Percentiles rank a stretch among this genome's conserved stretches.
Conservation (phyloP, 2,888 invertebrate species). For the Lepidocyrtoides sp. region DNA sequence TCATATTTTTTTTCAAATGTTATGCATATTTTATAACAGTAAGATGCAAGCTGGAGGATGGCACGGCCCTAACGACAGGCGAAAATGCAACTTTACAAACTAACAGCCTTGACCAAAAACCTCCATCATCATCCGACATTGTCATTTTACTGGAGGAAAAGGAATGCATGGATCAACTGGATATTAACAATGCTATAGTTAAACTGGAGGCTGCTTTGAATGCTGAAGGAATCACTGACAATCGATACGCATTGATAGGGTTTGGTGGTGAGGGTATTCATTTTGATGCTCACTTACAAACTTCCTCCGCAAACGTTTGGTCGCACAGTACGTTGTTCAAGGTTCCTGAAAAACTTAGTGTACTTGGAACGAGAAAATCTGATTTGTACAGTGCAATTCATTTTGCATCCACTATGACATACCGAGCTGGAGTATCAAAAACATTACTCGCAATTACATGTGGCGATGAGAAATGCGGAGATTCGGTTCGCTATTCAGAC, state of each 20-base stretch:
- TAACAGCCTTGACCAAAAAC: slow-evolving; percentile 81
- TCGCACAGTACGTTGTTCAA: slow-evolving; percentile 83
- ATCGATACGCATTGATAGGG: slow-evolving; percentile 87
- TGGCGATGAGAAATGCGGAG: slow-evolving; percentile 86
- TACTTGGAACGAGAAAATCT: slow-evolving; percentile 85
- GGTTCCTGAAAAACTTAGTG: slow-evolving; percentile 74
- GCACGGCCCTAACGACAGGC: slow-evolving; percentile 85
- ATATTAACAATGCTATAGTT: slow-evolving; percentile 82
- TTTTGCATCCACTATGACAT: slow-evolving; percentile 86
- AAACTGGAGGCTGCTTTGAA: slow-evolving; percentile 85
- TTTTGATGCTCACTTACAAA: slow-evolving; percentile 86
- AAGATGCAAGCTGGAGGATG: slow-evolving; percentile 86
- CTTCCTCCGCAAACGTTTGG: slow-evolving; percentile 86
- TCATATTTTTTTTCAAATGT: not conserved
- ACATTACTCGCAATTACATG: slow-evolving; percentile 87
- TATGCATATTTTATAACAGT: slow-evolving; percentile 82
- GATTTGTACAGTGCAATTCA: slow-evolving; percentile 86
- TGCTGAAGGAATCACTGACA: slow-evolving; percentile 86
- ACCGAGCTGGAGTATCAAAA: slow-evolving; percentile 87
- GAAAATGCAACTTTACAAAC: slow-evolving; percentile 85
- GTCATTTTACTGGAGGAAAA: slow-evolving; percentile 87
- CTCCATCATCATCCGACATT: slow-evolving; percentile 87
- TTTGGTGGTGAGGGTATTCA: slow-evolving; percentile 87
- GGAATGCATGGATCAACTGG: slow-evolving; percentile 86
- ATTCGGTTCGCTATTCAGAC: slow-evolving; percentile 86